Base-by-base conservation (phyloP, 2,113 vertebrate species). In the Centropus unirufus region DNA sequence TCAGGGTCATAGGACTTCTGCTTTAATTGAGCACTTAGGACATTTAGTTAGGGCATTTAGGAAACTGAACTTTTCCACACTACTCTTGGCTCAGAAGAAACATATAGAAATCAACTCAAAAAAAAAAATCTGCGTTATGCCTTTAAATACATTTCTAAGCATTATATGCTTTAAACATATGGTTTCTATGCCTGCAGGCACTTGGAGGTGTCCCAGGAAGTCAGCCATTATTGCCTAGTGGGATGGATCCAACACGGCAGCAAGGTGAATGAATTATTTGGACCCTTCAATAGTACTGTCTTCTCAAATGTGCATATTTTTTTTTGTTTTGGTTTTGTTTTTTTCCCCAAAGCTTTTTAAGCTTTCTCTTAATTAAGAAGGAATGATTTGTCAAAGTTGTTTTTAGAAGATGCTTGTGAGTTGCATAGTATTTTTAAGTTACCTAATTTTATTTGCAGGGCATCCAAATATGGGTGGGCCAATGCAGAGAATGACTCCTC, bases 401-500 rank as follows among this genome's bases (percentile, higher is more conserved):
- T 80, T 80, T 39, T 39, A 42, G 36, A 85, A 70, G 9, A 17
- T 70, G 27, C 7, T 67, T 75, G 27, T 52, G 32, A 49, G 14
- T 39, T 49, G 32, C 18, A 36, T 51, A n/a, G 27, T 49, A 22
- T 86, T 84, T 85, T 64, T 8, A 83, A 69, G 40, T 42, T 69
- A 32, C 6, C 3, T 61, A 4, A 55, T 87, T 64, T 95, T 81
- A 82, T 83, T 97, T 88, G 66, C 94, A 99, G 99, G 99, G 83
- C 99, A 99, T 98, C 99, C 99, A 96, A 99, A 98, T 95, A 99
- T 99, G 99, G 99, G 98, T 68, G 99, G 99, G 59, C 99, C 99
- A 10, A 99, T 99, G 99, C 99, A 99, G 97, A 98, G 99, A 97
- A 99, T 99, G 99, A 99, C 99, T 91, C 98, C 99, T 89, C 99